A percentile compares a stretch with the other conserved stretches of the same genome.
phyloP scores from a whole-genome alignment of 2,888 invertebrate genomes.

The Cephus spinipes region DNA sequence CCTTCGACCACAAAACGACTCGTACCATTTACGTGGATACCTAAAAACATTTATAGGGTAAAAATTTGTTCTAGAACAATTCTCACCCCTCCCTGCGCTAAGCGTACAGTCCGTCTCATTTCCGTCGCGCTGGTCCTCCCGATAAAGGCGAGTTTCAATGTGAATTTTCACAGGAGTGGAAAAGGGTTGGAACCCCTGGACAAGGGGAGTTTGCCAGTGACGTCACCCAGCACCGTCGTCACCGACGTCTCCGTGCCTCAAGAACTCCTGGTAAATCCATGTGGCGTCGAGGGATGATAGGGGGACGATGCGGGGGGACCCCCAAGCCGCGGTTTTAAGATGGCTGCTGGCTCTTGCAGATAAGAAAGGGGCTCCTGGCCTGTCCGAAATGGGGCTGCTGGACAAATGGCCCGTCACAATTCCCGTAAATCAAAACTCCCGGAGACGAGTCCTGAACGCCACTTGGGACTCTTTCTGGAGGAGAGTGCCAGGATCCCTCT shows the following conservation, averaged over 20 bases:
- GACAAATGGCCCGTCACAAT: conserved; percentile 66
- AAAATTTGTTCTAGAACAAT: no score
- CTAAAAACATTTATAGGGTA: background rate
- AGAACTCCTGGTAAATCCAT: background rate
- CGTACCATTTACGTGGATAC: background rate
- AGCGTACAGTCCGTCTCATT: background rate
- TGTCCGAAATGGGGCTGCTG: conserved; percentile 53
- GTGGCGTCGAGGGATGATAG: conserved; percentile 8
- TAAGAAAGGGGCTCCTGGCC: conserved; percentile 43
- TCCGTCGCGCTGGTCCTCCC: no score
- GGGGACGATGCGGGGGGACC: conserved; percentile 3
- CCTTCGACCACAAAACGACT: background rate
- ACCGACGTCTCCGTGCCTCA: background rate
- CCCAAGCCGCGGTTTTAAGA: conserved; percentile 45
- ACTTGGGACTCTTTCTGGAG: background rate
- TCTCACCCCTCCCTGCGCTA: background rate
- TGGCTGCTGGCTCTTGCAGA: conserved; percentile 58
- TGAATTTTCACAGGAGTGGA: background rate
- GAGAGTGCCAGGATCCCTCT: background rate
- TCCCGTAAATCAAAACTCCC: conserved; percentile 63
- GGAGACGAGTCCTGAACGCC: background rate
- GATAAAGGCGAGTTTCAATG: background rate
- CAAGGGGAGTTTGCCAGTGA: background rate
- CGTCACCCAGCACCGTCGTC: background rate
- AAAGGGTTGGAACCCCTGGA: background rate